These are phyloP conservation scores for Gonioctena quinquepunctata DNA, from an alignment of 1,140 invertebrate genomes.

Conservation along the genomic window DNA sequence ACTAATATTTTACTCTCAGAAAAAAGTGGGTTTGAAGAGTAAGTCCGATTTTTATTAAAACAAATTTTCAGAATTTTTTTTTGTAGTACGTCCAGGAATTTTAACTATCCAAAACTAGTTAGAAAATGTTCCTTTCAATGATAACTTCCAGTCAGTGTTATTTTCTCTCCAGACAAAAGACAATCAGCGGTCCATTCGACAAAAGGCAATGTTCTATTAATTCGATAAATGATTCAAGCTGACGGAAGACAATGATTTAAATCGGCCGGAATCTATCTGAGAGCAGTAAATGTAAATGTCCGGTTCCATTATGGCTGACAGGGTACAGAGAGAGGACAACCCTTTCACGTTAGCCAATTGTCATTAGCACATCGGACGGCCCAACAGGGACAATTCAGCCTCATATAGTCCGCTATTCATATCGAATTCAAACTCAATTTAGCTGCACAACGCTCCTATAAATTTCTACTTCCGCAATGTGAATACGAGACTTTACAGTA, in stretches of 20 bases:
- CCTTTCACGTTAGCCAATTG: slow-evolving; percentile 47
- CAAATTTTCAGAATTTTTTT: too few relatives aligned
- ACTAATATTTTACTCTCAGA: too few relatives aligned
- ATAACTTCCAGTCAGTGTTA: too few relatives aligned
- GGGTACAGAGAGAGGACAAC: slow-evolving; percentile 22
- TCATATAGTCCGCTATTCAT: slow-evolving; percentile 41
- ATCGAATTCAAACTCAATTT: slow-evolving; percentile 49
- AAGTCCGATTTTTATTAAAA: too few relatives aligned
- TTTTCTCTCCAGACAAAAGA: too few relatives aligned
- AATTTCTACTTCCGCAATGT: slow-evolving; percentile 37
- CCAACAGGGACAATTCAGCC: slow-evolving; percentile 35
- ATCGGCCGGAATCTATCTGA: slow-evolving; percentile 7
- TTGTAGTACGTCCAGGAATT: too few relatives aligned
- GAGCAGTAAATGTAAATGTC: slow-evolving; percentile 26
- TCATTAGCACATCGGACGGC: slow-evolving; percentile 45
- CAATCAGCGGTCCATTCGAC: too few relatives aligned
- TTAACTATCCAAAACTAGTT: too few relatives aligned
- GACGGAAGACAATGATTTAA: slow-evolving; percentile 11
- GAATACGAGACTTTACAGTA: slow-evolving; percentile 22
- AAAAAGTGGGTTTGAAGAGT: too few relatives aligned
- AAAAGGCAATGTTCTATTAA: slow-evolving; percentile 3
- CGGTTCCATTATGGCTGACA: slow-evolving; percentile 30
- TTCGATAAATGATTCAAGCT: slow-evolving; percentile 10
- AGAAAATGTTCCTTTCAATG: too few relatives aligned
- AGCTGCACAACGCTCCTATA: slow-evolving; percentile 34